Evolutionary conservation across 2,797 vertebrate species (phyloP), one percentile per base, ranked within the genome.

Genomic region (Coregonus sp.): DNA sequence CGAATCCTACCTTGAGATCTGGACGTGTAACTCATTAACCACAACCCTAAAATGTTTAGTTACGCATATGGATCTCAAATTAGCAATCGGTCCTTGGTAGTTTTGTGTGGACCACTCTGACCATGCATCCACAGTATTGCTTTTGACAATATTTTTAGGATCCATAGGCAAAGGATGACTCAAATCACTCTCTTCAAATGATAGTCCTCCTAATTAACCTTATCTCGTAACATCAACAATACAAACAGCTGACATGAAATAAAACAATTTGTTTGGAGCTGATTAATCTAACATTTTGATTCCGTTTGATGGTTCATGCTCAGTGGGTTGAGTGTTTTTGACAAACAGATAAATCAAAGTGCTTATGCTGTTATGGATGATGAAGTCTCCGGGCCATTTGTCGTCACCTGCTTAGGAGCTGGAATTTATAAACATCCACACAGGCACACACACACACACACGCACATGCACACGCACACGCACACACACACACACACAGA

Each of bases 281-380:
- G 25, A 56, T 52, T n/a, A 4, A 69, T 40, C 59, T 1, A 66
- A 63, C 65, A 69, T 70, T 85, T 73, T 75, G 66, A 77, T 82
- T 81, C 72, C 74, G 78, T 85, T 70, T 82, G 85, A 86, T 85
- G 82, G 85, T 79, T 81, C 75, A 35, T n/a, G 79, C 79, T 56
- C 11, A 2, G 31, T 20, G 16, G 52, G 73, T 50, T 14, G 20
- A n/a, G 73, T 65, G 75, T 78, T 81, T 84, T 77, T 83, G 80
- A 86, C 84, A 77, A 80, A 16, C 72, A 72, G 78, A 84, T 81
- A 78, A 76, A 88, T 83, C 84, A 79, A 87, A 88, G 78, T 87
- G 80, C 80, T 84, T 87, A 80, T 80, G 76, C 80, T 78, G 78
- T 84, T 86, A 76, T 75, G 15, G 18, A 25, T 37, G 25, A 59